Evolutionary conservation across 2,113 vertebrate species (phyloP).

Genomic region (Chamaea fasciata): DNA sequence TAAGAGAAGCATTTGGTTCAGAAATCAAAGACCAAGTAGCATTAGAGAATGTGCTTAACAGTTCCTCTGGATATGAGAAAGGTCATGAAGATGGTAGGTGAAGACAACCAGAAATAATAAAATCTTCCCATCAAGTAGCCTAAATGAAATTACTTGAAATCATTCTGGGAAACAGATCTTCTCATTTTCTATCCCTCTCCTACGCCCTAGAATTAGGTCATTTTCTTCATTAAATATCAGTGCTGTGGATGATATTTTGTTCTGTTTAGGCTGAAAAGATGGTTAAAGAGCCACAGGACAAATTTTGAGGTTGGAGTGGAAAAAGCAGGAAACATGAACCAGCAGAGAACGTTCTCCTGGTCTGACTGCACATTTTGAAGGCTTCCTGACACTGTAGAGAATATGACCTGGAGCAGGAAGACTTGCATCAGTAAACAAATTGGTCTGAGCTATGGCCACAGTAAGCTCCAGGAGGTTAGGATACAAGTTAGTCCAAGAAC

Average conservation of each 20-base stretch:
- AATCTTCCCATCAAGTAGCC: neutral
- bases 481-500: neutral
- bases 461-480: neutral
- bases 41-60: neutral
- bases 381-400: neutral
- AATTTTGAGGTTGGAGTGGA: neutral
- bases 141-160: neutral
- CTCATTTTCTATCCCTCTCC: neutral
- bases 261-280: neutral
- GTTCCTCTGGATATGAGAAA: neutral
- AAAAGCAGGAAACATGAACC: neutral
- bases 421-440: neutral
- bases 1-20: neutral
- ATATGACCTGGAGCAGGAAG: neutral
- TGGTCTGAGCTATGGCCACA: neutral
- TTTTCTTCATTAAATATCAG: neutral
- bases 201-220: neutral
- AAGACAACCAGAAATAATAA: neutral
- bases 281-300: neutral
- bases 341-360: neutral
- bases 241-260: neutral
- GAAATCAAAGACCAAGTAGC: neutral
- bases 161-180: neutral
- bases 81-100: neutral
- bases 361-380: neutral